Evolutionary conservation across 2,113 vertebrate genomes (phyloP), one percentile per base, ranked within the genome.

Genomic region (Periophthalmus modestus): DNA sequence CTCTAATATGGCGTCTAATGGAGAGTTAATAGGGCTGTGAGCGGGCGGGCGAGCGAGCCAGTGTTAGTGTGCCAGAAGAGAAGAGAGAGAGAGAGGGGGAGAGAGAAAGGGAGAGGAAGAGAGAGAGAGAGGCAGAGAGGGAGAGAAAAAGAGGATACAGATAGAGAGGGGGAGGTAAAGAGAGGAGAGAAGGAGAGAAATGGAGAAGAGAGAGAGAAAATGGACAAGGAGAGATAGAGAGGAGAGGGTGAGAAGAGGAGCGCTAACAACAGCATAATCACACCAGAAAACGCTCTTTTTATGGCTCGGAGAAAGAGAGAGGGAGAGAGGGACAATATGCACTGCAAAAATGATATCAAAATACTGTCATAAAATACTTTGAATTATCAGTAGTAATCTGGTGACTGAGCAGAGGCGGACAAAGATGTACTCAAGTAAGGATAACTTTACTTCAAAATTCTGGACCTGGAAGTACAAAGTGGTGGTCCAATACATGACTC

Each of bases 1-100:
- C 15, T 14, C 59, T 62, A 62, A 62, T 62, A 62, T 62, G 59
- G 59, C 59, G 59, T 62, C 28, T 62, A 62, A 62, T 62, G 28
- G 59, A 34, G 59, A 34, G 24, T 34, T 62, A 62, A 62, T 34
- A 62, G 59, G 59, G 59, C 59, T 62, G 59, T 34, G 59, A 62
- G 59, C 14, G 28, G 59, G 59, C 3, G 28, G 59, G 59, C 3
- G 59, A 62, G 28, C 59, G 28, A 62, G 59, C 59, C 59, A 34
- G 28, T 1, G 59, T 59, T 11, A 10, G 59, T 4, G 59, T 33
- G 59, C 24, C 24, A 34, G 59, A 2, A 33, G 28, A 16, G 28
- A 7, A 59, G 23, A 59, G 57, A 24, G n/a, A 57, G 7, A 7
- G 54, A 21, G 19, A 5, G 1, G 7, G 19, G 7, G 23, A 15